phyloP scores from a whole-genome alignment of 1,140 invertebrate species.

The Pygmarrhopalites habei region DNA sequence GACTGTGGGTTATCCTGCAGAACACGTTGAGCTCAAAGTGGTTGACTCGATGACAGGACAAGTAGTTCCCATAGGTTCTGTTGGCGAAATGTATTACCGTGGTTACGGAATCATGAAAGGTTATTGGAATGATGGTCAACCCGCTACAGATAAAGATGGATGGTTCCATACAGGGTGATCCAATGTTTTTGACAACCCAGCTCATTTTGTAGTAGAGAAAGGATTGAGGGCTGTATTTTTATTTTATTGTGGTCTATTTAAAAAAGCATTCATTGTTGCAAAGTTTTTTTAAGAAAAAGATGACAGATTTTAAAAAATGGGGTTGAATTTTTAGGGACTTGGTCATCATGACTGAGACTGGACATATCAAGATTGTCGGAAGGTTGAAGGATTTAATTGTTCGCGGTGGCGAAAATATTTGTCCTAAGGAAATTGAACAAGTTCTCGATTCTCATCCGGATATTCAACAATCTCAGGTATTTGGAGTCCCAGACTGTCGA shows the following conservation, averaged over 20 bases:
- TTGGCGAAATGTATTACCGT: constrained; percentile 53
- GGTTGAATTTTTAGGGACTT: no score
- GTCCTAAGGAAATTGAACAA: constrained; percentile 57
- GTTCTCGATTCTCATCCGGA: constrained; percentile 52
- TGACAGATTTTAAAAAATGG: no score
- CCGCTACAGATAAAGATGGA: constrained; percentile 51
- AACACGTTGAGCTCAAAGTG: constrained; percentile 42
- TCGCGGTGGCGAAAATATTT: constrained; percentile 60
- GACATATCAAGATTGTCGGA: constrained; percentile 53
- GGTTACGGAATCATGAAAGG: constrained; percentile 53
- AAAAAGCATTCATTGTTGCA: no score
- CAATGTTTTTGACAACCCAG: no score
- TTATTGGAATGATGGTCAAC: constrained; percentile 58
- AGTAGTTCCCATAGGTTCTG: constrained; percentile 48
- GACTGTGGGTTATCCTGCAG: constrained; percentile 3
- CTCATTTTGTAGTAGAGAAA: no score
- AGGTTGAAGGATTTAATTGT: constrained; percentile 60
- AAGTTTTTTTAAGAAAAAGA: no score
- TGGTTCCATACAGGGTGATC: constrained; percentile 91
- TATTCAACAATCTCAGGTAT: constrained; percentile 53
- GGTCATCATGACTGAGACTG: no score
- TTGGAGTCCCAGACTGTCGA: constrained; percentile 57
- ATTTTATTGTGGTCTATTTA: no score
- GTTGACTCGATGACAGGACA: constrained; percentile 47
- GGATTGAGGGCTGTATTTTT: no score